These are phyloP conservation scores for Podarcis muralis DNA, from an alignment of 2,113 vertebrate species.

Conservation along the genomic window DNA sequence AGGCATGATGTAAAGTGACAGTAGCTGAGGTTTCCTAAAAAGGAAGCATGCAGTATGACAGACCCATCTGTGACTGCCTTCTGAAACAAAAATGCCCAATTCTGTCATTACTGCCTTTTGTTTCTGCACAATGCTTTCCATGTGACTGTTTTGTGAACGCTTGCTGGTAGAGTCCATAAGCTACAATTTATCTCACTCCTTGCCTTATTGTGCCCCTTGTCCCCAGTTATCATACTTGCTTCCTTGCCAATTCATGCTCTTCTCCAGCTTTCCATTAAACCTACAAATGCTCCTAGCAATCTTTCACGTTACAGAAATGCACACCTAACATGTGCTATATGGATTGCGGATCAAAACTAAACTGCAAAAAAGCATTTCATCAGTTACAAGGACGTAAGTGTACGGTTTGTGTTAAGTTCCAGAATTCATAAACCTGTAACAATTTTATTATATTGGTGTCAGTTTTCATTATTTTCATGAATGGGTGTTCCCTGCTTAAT, in stretches of 20 bases:
- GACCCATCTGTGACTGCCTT: slow-evolving; percentile 69
- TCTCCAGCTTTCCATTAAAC: slow-evolving; percentile 37
- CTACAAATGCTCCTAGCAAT: slow-evolving; percentile 45
- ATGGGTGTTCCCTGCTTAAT: slow-evolving; percentile 71
- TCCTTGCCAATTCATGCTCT: slow-evolving; percentile 43
- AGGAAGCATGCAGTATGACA: slow-evolving; percentile 59
- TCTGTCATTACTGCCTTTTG: slow-evolving; percentile 65
- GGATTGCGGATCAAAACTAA: slow-evolving; percentile 62
- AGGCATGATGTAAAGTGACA: slow-evolving; percentile 59
- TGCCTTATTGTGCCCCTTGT: slow-evolving; percentile 18
- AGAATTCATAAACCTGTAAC: slow-evolving; percentile 69
- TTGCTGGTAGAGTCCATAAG: slow-evolving; percentile 43
- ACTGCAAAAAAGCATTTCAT: slow-evolving; percentile 60
- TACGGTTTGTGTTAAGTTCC: slow-evolving; percentile 62
- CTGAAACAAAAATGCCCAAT: slow-evolving; percentile 63
- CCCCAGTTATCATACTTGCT: slow-evolving; percentile 21
- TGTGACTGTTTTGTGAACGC: slow-evolving; percentile 27
- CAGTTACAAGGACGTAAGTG: slow-evolving; percentile 66
- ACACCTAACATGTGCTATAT: slow-evolving; percentile 63
- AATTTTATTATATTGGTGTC: slow-evolving; percentile 73
- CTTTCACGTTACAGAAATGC: slow-evolving; percentile 59
- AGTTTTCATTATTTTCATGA: slow-evolving; percentile 73
- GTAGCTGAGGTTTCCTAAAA: slow-evolving; percentile 61
- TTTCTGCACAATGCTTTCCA: slow-evolving; percentile 45
- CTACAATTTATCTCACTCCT: slow-evolving; percentile 27